Percentiles rank a stretch among this genome's conserved stretches.
These are phyloP conservation scores for Pelvicachromis taeniatus DNA, from an alignment of 2,113 vertebrate genomes.

Conservation along the genomic window DNA sequence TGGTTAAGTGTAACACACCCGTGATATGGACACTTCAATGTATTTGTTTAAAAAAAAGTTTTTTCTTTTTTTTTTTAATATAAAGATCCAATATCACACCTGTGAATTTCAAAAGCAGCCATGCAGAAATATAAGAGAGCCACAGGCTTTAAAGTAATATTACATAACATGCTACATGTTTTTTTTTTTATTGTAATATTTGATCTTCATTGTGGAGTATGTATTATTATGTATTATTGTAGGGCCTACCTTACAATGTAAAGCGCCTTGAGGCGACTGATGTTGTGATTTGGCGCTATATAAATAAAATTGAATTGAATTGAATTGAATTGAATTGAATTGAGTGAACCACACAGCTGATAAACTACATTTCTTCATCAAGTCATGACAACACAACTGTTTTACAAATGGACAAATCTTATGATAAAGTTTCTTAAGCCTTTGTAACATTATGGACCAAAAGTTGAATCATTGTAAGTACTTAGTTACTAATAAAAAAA, in stretches of 20 bases:
- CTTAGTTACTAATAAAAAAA: neutral
- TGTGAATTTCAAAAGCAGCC: neutral
- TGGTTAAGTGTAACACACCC: too few species aligned
- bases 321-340: too few species aligned
- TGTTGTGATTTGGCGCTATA: too few species aligned
- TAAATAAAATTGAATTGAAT: too few species aligned
- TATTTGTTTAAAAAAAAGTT: too few species aligned
- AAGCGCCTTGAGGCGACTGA: too few species aligned
- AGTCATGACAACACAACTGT: neutral
- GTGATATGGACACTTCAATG: too few species aligned
- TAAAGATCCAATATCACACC: neutral
- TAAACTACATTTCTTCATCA: neutral
- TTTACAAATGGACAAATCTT: neutral
- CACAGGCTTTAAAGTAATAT: accelerated
- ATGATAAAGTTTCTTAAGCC: neutral
- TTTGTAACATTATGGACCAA: neutral
- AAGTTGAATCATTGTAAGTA: neutral
- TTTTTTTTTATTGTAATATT: neutral
- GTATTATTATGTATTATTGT: too few species aligned
- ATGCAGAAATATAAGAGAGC: accelerated
- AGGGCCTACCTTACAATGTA: too few species aligned
- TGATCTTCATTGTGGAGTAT: accelerated
- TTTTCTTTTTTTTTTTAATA: neutral
- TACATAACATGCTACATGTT: neutral
- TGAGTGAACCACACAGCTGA: neutral